These are phyloP conservation scores for Pseudopleuronectes americanus DNA, from an alignment of 2,797 vertebrate genomes.

Conservation along the genomic window DNA sequence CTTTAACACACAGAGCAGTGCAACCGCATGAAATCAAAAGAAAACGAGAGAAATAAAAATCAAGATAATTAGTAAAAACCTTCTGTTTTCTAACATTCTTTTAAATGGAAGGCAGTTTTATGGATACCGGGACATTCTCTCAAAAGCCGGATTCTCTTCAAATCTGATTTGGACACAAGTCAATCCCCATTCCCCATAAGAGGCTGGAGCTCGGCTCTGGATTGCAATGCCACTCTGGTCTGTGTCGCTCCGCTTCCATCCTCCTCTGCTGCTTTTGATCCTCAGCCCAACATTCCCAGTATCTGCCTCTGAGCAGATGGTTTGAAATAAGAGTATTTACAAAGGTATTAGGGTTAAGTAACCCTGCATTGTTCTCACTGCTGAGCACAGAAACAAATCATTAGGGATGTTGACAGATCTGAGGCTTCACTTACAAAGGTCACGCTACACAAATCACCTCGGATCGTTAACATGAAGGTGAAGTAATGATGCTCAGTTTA, in stretches of 20 bases:
- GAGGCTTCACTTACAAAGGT: slow-evolving; percentile 28
- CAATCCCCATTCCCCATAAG: slow-evolving; percentile 38
- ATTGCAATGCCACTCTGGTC: slow-evolving; percentile 27
- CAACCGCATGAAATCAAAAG: not conserved
- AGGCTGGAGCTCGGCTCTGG: slow-evolving; percentile 41
- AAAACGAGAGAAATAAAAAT: not conserved
- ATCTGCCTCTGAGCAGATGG: slow-evolving; percentile 79
- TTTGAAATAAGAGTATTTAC: slow-evolving; percentile 76
- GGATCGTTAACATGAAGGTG: not conserved
- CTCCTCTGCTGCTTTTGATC: slow-evolving; percentile 47
- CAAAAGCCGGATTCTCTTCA: not conserved
- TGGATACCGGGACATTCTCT: slow-evolving; percentile 4
- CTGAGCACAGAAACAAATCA: slow-evolving; percentile 53
- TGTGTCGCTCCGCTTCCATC: slow-evolving; percentile 9
- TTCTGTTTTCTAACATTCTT: not conserved
- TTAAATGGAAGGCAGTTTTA: not conserved
- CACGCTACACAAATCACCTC: slow-evolving; percentile 3
- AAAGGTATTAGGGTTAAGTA: slow-evolving; percentile 77
- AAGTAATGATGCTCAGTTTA: not conserved
- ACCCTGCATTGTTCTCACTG: slow-evolving; percentile 48
- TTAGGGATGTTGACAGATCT: slow-evolving; percentile 30
- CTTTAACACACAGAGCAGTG: slow-evolving; percentile 40
- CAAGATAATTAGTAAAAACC: not conserved
- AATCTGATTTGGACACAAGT: slow-evolving; percentile 47
- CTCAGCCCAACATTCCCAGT: slow-evolving; percentile 47